Conservation (phyloP, 2,113 vertebrate genomes). For the Hyaena hyaena region DNA sequence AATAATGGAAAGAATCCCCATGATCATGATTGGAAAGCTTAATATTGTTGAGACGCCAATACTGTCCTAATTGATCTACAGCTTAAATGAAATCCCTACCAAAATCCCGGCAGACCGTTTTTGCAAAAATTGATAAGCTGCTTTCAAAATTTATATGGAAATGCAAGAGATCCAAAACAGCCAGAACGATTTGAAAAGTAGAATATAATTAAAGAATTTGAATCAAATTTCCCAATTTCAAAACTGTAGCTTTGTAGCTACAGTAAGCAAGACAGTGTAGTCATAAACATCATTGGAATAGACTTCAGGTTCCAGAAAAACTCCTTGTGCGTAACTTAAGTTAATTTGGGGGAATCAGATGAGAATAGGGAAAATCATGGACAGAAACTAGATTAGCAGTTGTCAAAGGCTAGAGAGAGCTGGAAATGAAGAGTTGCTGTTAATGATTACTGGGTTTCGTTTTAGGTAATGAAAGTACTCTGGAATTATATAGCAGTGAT, state of each 20-base stretch:
- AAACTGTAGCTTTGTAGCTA: not conserved
- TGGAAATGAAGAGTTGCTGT: not conserved
- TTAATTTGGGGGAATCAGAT: not conserved
- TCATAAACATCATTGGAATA: conserved; percentile 14
- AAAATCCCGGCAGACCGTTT: not conserved
- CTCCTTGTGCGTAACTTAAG: not conserved
- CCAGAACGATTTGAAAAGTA: not conserved
- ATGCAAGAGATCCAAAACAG: not conserved
- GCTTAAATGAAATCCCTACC: not conserved
- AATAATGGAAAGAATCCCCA: not conserved
- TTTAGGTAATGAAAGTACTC: conserved; percentile 19
- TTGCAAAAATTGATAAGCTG: not conserved
- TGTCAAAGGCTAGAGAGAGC: not conserved
- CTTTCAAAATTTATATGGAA: conserved; percentile 3
- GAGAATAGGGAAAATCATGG: not conserved
- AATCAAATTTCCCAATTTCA: conserved; percentile 50
- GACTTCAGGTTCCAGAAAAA: conserved; percentile 30
- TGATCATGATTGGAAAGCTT: not conserved
- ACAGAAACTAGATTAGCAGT: not conserved
- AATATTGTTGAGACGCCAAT: not conserved
- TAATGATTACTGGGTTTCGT: not conserved
- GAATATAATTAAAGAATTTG: not conserved
- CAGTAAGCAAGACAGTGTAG: not conserved
- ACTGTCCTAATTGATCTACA: not conserved
- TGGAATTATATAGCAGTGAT: not conserved